Percentiles rank a stretch among this genome's conserved stretches.
These are phyloP conservation scores for Anthopleura xanthogrammica DNA, from an alignment of 92 coral and sea anemone genomes.

Conservation along the genomic window DNA sequence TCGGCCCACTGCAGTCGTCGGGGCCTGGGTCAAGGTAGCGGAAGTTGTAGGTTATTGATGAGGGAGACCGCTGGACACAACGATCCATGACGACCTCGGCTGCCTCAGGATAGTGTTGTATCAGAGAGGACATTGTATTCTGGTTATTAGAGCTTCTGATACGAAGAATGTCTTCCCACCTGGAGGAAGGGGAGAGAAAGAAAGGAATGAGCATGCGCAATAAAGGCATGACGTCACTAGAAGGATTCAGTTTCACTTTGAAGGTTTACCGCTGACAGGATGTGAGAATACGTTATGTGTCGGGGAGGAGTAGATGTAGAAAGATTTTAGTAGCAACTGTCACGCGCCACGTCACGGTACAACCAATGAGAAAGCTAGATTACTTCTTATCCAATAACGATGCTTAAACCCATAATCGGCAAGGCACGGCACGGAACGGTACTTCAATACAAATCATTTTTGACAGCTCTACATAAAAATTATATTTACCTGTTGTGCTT, in stretches of 20 bases:
- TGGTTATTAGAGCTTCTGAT: constrained; percentile 27
- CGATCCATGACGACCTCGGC: constrained; percentile 77
- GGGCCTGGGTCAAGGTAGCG: constrained; percentile 92
- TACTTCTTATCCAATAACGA: no score
- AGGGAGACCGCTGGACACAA: constrained; percentile 67
- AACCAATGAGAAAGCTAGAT: no score
- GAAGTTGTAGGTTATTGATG: constrained; percentile 70
- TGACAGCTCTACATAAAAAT: neutral
- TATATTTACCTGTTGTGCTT: constrained; percentile 44
- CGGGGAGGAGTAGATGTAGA: no score
- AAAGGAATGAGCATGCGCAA: neutral
- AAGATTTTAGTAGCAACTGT: no score
- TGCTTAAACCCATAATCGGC: no score
- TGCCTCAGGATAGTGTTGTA: constrained; percentile 75
- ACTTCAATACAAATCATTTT: no score
- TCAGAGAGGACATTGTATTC: constrained; percentile 62
- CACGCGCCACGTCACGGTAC: no score
- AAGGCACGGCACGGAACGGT: no score
- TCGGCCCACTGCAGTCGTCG: constrained; percentile 37
- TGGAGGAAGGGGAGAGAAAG: constrained; percentile 2
- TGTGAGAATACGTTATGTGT: no score
- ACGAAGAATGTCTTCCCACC: constrained; percentile 68
- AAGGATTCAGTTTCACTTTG: neutral
- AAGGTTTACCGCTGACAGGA: no score
- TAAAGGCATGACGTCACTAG: neutral